phyloP scores from a whole-genome alignment of 2,113 vertebrate genomes.

The Orycteropus afer region DNA sequence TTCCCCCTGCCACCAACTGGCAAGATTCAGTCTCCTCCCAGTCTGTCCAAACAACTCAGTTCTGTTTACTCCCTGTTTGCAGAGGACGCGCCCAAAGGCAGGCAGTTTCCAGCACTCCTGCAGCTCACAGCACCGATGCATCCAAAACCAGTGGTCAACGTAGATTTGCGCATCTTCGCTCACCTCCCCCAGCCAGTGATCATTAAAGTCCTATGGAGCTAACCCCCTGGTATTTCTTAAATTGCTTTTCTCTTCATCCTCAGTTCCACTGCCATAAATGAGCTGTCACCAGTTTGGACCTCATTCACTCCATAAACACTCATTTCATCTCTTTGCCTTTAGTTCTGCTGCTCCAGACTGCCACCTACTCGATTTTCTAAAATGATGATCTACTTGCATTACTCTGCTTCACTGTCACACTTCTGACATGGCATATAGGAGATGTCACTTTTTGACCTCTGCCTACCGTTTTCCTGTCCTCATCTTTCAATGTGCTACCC shows the following conservation, averaged over 20 bases:
- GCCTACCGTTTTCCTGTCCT: conserved; percentile 22
- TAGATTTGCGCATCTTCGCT: neutral
- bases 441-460: conserved; percentile 19
- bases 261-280: neutral
- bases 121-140: too few species aligned
- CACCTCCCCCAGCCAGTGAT: neutral
- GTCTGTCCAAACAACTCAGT: too few species aligned
- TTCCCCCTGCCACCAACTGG: too few species aligned
- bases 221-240: neutral
- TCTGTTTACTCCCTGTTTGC: too few species aligned
- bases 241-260: neutral
- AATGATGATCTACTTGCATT: neutral
- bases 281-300: neutral
- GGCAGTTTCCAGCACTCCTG: too few species aligned
- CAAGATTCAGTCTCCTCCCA: too few species aligned
- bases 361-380: neutral
- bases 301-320: neutral
- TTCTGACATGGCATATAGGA: neutral
- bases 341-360: neutral
- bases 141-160: neutral
- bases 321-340: neutral
- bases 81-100: too few species aligned
- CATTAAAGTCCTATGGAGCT: neutral
- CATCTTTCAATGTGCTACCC: neutral
- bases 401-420: neutral